phyloP scores from a whole-genome alignment of 2,888 invertebrate species.

The Callyntrura sp. region DNA sequence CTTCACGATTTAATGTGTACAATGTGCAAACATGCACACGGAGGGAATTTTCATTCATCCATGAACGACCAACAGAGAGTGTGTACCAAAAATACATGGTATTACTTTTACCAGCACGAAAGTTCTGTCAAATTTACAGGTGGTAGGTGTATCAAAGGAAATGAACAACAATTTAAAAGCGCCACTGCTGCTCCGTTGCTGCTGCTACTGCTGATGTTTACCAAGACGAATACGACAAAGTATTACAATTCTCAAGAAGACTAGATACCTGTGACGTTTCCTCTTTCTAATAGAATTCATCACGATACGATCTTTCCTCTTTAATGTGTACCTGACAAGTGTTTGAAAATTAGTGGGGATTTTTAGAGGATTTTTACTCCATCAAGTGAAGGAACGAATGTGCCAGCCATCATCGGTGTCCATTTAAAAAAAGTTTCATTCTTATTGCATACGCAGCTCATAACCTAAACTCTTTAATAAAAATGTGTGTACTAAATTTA shows the following conservation, averaged over 20 bases:
- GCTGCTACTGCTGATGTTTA: not conserved
- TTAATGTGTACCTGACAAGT: not conserved
- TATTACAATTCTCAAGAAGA: slow-evolving; percentile 43
- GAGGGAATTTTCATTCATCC: slow-evolving; percentile 44
- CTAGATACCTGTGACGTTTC: slow-evolving; percentile 51
- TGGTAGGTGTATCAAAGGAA: not conserved
- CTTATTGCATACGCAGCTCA: not conserved
- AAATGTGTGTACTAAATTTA: too few relatives aligned
- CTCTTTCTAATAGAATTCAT: slow-evolving; percentile 45
- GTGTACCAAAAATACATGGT: not conserved
- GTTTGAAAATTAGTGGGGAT: not conserved
- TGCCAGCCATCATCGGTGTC: not conserved
- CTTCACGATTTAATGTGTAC: slow-evolving; percentile 24
- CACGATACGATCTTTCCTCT: slow-evolving; percentile 26
- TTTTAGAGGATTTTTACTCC: not conserved
- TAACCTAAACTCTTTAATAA: too few relatives aligned
- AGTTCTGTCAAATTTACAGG: not conserved
- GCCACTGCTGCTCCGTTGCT: not conserved
- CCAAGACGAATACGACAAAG: slow-evolving; percentile 5
- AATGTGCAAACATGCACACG: not conserved
- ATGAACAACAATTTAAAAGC: not conserved
- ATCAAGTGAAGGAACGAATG: not conserved
- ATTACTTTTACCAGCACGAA: not conserved
- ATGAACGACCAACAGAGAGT: slow-evolving; percentile 50
- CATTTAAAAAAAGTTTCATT: not conserved